A percentile compares a stretch with the other conserved stretches of the same genome.
Evolutionary conservation across 2,888 invertebrate species (phyloP).

Genomic region (Oegoconia quadripuncta): DNA sequence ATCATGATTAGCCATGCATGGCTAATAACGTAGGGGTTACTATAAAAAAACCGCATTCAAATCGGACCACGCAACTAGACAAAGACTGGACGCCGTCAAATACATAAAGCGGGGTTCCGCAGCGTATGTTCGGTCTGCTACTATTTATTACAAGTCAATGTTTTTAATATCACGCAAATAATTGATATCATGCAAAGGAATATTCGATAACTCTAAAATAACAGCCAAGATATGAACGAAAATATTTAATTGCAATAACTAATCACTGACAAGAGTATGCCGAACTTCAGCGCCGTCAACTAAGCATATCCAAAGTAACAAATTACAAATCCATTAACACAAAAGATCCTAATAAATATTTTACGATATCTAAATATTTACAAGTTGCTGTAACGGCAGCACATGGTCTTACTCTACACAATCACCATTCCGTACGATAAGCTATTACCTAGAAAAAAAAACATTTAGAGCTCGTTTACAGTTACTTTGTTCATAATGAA

Average conservation of each 20-base stretch:
- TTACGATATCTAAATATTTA: conserved; percentile 55
- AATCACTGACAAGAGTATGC: conserved; percentile 68
- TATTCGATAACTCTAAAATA: too few species aligned
- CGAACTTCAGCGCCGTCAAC: conserved; percentile 49
- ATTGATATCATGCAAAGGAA: too few species aligned
- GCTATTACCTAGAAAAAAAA: conserved; percentile 10
- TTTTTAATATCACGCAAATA: too few species aligned
- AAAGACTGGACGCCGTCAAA: too few species aligned
- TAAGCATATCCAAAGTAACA: conserved; percentile 58
- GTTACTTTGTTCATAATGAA: conserved; percentile 6
- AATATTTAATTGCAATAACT: conserved; percentile 69
- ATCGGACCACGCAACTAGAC: too few species aligned
- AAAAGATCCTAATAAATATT: conserved; percentile 46
- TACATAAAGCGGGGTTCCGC: too few species aligned
- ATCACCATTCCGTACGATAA: conserved; percentile 45
- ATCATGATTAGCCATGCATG: too few species aligned
- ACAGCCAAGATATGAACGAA: conserved; percentile 48
- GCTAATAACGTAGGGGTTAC: too few species aligned
- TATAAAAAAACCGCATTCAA: too few species aligned
- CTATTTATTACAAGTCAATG: too few species aligned
- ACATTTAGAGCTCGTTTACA: background rate
- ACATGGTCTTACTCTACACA: conserved; percentile 53
- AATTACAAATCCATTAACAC: conserved; percentile 48
- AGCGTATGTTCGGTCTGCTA: too few species aligned
- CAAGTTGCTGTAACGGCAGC: conserved; percentile 61